These are phyloP conservation scores for Ormyrus thymus DNA, from an alignment of 2,888 invertebrate species.

Conservation along the genomic window DNA sequence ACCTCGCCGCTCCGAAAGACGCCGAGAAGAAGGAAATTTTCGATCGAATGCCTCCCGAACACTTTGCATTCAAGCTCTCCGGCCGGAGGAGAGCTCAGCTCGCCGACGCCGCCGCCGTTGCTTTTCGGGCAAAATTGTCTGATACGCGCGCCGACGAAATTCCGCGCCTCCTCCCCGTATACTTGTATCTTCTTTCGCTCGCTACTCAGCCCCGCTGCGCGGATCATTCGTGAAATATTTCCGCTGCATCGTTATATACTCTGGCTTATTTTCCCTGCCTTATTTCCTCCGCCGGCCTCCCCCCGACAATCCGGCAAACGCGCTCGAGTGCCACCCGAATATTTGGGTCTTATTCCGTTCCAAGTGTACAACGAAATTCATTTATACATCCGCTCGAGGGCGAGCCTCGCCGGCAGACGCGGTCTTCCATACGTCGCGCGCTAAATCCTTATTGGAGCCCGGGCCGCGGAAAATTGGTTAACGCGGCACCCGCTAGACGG, in stretches of 20 bases:
- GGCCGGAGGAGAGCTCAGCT: too few relatives aligned
- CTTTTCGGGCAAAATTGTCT: slow-evolving; percentile 51
- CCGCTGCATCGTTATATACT: slow-evolving; percentile 52
- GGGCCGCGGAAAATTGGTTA: neutral
- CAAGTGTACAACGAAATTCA: too few relatives aligned
- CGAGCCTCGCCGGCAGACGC: neutral
- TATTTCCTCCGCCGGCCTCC: too few relatives aligned
- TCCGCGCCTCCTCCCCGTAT: slow-evolving; percentile 41
- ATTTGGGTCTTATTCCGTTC: neutral
- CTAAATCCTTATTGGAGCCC: slow-evolving; percentile 14
- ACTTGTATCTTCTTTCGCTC: slow-evolving; percentile 50
- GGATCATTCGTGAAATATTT: slow-evolving; percentile 58
- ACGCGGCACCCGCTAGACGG: slow-evolving; percentile 6
- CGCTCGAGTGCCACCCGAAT: neutral
- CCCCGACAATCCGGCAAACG: slow-evolving; percentile 27
- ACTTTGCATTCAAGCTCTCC: slow-evolving; percentile 12
- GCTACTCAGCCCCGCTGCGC: slow-evolving; percentile 22
- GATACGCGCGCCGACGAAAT: slow-evolving; percentile 50
- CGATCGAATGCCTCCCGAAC: slow-evolving; percentile 24
- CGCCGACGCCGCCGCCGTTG: neutral
- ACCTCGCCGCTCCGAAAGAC: neutral
- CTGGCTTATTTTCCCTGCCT: too few relatives aligned
- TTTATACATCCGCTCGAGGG: too few relatives aligned
- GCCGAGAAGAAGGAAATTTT: slow-evolving; percentile 20
- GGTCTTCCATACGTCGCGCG: neutral